Conservation (phyloP, 2,113 vertebrate species). For the Carettochelys insculpta region DNA sequence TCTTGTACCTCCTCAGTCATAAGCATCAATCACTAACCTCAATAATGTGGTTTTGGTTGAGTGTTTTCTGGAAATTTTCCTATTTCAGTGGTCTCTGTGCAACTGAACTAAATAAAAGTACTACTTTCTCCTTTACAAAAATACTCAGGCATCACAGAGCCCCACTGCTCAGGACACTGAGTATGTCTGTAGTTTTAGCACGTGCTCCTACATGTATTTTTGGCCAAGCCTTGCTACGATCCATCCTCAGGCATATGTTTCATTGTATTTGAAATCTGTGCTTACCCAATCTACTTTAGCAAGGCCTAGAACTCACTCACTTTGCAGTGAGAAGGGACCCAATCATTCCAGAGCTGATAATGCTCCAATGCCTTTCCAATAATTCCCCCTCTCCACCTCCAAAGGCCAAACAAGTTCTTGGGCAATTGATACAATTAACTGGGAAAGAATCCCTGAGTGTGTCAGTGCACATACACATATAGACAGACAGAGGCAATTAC, state of each 20-base stretch:
- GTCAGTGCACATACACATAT: not conserved
- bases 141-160: not conserved
- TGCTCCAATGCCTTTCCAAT: not conserved
- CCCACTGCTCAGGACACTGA: not conserved
- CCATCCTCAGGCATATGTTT: not conserved
- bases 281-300: not conserved
- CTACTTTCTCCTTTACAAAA: not conserved
- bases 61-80: not conserved
- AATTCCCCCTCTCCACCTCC: not conserved
- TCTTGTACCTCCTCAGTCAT: not conserved
- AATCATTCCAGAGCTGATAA: not conserved
- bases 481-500: not conserved
- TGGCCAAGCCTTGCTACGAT: not conserved
- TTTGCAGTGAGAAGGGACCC: not conserved
- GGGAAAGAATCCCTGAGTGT: not conserved
- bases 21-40: not conserved
- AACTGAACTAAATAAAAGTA: not conserved
- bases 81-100: not conserved
- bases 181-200: not conserved
- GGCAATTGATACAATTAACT: not conserved
- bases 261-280: not conserved
- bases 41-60: rapidly evolving
- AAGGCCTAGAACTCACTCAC: too few relatives aligned
- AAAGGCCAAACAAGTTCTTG: not conserved
- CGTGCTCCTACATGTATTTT: not conserved